These are phyloP conservation scores for Myocastor coypus DNA, from an alignment of 2,113 vertebrate genomes.

Conservation along the genomic window DNA sequence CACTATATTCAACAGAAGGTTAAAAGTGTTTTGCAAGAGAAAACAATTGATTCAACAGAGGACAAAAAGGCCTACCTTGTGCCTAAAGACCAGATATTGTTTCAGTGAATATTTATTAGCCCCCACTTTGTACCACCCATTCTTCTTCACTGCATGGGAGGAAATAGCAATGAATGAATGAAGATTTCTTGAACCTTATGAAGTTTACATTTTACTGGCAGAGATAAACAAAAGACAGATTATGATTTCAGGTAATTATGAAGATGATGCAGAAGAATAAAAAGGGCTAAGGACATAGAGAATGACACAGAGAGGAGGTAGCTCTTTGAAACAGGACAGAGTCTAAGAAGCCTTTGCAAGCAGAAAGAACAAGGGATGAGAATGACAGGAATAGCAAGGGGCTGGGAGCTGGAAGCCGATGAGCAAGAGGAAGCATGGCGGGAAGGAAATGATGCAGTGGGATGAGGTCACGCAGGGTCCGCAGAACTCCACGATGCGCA, in stretches of 20 bases:
- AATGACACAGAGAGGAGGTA: background rate
- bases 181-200: background rate
- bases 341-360: background rate
- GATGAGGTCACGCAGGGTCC: background rate
- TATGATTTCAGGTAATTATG: background rate
- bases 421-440: background rate
- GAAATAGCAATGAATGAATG: background rate
- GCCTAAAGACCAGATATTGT: constrained; percentile 12
- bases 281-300: background rate
- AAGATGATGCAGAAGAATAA: background rate
- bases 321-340: rapidly evolving
- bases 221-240: background rate
- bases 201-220: background rate
- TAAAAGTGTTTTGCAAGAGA: background rate
- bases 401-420: background rate
- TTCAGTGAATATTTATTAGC: constrained; percentile 23
- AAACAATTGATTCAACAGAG: background rate
- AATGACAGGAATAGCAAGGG: background rate
- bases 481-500: background rate
- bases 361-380: background rate
- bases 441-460: background rate
- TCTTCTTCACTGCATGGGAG: background rate
- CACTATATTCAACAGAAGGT: background rate
- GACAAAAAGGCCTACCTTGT: background rate
- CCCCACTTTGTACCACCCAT: background rate